Percentiles rank a stretch among this genome's conserved stretches.
phyloP scores from a whole-genome alignment of 2,888 invertebrate species.

The Neoscelio sp. region DNA sequence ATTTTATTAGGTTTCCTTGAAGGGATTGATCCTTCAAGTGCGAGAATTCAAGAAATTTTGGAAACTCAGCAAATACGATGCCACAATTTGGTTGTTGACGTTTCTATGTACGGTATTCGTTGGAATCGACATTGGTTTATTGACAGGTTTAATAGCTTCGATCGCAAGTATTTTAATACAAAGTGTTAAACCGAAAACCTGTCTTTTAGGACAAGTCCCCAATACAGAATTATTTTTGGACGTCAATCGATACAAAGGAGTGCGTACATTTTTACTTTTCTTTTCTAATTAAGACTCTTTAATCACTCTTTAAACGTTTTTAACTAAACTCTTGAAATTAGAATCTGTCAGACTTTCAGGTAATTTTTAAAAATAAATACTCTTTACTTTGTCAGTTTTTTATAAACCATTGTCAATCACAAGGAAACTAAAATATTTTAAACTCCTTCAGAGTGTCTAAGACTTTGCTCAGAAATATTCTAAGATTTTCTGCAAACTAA shows the following conservation, averaged over 20 bases:
- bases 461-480: too few species aligned
- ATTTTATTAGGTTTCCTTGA: constrained; percentile 86
- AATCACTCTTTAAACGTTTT: too few species aligned
- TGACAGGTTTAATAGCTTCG: constrained; percentile 87
- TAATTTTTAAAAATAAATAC: too few species aligned
- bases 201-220: constrained; percentile 86
- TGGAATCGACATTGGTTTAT: constrained; percentile 90
- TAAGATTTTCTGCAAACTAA: too few species aligned
- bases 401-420: too few species aligned
- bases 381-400: background rate
- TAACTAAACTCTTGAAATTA: too few species aligned
- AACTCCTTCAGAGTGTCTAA: too few species aligned
- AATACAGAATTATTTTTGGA: constrained; percentile 88
- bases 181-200: constrained; percentile 86
- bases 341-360: too few species aligned
- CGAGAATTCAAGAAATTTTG: constrained; percentile 88
- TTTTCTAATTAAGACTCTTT: too few species aligned
- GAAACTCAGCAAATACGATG: constrained; percentile 88
- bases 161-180: constrained; percentile 88
- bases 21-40: constrained; percentile 90
- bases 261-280: constrained; percentile 75
- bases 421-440: too few species aligned
- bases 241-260: constrained; percentile 86
- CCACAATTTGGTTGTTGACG: constrained; percentile 89
- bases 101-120: constrained; percentile 89